Percentiles rank a stretch among this genome's conserved stretches.
Evolutionary conservation across 2,113 vertebrate genomes (phyloP).

Genomic region (Ancistrus triradiatus): DNA sequence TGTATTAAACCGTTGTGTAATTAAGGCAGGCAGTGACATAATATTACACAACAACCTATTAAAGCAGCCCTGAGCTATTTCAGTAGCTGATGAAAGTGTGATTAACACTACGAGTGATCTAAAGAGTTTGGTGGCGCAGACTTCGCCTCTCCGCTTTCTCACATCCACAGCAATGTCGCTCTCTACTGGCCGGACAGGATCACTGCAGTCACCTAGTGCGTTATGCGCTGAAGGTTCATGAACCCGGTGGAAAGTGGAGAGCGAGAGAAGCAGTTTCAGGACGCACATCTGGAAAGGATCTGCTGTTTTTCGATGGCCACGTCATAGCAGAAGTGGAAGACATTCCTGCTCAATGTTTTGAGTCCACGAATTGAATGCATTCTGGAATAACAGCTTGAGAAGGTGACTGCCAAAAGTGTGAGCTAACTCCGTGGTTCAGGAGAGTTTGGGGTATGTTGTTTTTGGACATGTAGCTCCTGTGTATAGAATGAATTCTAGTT

Average conservation of each 20-base stretch:
- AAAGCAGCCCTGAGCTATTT: slow-evolving; percentile 9
- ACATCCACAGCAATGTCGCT: slow-evolving; percentile 16
- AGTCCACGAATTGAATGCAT: background rate
- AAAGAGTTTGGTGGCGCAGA: slow-evolving; percentile 5
- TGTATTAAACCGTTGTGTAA: background rate
- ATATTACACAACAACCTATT: background rate
- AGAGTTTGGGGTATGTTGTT: no score
- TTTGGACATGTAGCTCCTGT: no score
- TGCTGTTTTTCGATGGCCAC: slow-evolving; percentile 32
- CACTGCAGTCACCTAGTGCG: background rate
- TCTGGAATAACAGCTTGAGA: background rate
- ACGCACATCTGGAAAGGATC: slow-evolving; percentile 48
- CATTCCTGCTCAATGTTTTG: slow-evolving; percentile 27
- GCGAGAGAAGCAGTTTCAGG: slow-evolving; percentile 35
- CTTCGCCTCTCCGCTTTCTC: no score
- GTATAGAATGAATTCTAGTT: no score
- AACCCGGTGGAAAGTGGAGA: no score
- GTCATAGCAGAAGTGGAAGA: slow-evolving; percentile 23
- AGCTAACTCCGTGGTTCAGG: background rate
- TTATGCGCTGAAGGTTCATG: background rate
- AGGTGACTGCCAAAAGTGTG: background rate
- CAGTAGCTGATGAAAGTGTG: slow-evolving; percentile 17
- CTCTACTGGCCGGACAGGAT: slow-evolving; percentile 31
- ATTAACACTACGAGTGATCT: slow-evolving; percentile 17
- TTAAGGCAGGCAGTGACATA: background rate